Evolutionary conservation across 2,888 invertebrate genomes (phyloP), one percentile per base, ranked within the genome.

Genomic region (Buathra laborator): DNA sequence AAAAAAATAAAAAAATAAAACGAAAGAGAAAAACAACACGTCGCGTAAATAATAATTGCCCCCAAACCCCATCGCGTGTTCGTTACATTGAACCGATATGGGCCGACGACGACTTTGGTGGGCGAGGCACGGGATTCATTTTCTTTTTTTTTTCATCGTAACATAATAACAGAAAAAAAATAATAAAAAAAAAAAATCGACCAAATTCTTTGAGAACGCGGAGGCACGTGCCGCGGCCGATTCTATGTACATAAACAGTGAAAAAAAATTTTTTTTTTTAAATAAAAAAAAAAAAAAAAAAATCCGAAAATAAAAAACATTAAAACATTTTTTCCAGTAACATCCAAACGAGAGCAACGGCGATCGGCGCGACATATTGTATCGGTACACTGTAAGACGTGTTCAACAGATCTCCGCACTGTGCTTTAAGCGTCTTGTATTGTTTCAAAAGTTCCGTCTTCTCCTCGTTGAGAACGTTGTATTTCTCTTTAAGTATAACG

Each of bases 401-500:
- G 91, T 95, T 95, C 83, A 95, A 94, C 78, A 96, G 92, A 86
- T 94, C 93, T 85, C 95, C 94, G 90, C 95, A 95, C 90, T 96
- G 96, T 89, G 94, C 94, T 89, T 95, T 95, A 90, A 97, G 93
- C 83, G 93, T 93, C 62, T 95, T 94, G 89, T 97, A 94, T 92
- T 96, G 96, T 86, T 95, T 94, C 62, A 95, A 94, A 59, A 97
- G 94, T 77, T 95, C 94, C 80, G 95, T 94, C 89, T 96, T 95
- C 90, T 97, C 96, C 37, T 95, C 95, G 89, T 95, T 94, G 82
- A 95, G 96, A 88, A 95, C 95, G 83, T 96, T 96, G 94, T 96
- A 97, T 88, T 96, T 95, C 93, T 97, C 96, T 92, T 97, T 97
- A 86, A 97, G 95, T 70, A 96, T 94, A 80, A 96, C 96, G 89